phyloP scores from a whole-genome alignment of 92 coral and sea anemone genomes.

The Siderastrea siderea region DNA sequence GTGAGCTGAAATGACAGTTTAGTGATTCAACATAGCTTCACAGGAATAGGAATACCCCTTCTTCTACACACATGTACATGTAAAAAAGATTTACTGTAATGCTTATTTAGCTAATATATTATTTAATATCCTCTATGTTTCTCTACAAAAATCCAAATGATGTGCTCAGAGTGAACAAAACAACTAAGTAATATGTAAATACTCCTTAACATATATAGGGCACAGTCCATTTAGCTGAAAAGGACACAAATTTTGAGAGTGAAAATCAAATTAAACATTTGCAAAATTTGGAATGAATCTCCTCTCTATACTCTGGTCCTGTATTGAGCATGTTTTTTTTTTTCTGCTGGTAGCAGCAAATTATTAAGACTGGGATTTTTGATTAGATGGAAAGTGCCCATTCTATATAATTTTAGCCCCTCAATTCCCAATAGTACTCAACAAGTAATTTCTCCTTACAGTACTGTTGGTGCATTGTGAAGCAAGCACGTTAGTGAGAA shows the following conservation, averaged over 20 bases:
- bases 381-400: too few relatives aligned
- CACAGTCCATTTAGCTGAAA: too few relatives aligned
- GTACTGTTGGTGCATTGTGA: too few relatives aligned
- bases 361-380: too few relatives aligned
- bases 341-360: background rate
- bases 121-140: background rate
- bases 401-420: background rate
- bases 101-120: slow-evolving; percentile 5
- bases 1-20: background rate
- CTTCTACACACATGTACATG: too few relatives aligned
- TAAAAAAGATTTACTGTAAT: background rate
- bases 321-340: too few relatives aligned
- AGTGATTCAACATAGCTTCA: background rate
- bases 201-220: background rate
- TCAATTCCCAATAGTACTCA: background rate
- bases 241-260: too few relatives aligned
- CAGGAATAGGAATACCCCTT: background rate
- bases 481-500: too few relatives aligned
- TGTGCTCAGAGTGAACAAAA: background rate
- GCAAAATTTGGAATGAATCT: too few relatives aligned
- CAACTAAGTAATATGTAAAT: slow-evolving; percentile 6
- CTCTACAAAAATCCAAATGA: background rate
- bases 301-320: too few relatives aligned
- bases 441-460: too few relatives aligned
- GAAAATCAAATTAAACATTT: too few relatives aligned